Evolutionary conservation across 2,113 vertebrate species (phyloP).

Genomic region (Ochotona princeps): DNA sequence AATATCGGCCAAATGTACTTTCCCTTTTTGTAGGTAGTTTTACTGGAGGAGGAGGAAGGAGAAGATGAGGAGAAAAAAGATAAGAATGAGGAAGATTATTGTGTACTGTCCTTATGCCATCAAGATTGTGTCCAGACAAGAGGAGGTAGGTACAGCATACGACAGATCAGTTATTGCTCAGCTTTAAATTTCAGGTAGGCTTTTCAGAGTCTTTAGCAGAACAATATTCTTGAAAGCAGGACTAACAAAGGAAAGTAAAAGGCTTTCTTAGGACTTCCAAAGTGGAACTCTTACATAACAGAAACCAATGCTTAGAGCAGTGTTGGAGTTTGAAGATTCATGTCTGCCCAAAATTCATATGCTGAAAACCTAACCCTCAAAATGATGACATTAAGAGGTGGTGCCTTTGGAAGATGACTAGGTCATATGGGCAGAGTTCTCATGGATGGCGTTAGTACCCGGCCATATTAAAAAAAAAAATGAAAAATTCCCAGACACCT

Average conservation of each 20-base stretch:
- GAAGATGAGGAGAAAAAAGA: not conserved
- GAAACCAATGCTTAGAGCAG: slow-evolving; percentile 20
- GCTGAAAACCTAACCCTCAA: not conserved
- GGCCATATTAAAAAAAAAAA: not conserved
- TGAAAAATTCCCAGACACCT: not conserved
- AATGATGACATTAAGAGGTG: not conserved
- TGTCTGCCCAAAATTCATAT: not conserved
- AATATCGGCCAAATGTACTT: slow-evolving; percentile 40
- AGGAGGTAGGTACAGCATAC: not conserved
- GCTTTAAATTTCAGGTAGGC: slow-evolving; percentile 5
- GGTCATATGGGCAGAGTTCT: not conserved
- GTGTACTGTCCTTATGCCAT: slow-evolving; percentile 21
- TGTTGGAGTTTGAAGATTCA: not conserved
- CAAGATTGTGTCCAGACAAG: slow-evolving; percentile 14
- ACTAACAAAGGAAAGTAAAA: not conserved
- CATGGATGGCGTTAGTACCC: not conserved
- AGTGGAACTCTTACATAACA: slow-evolving; percentile 3
- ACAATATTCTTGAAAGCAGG: slow-evolving; percentile 27
- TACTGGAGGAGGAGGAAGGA: not conserved
- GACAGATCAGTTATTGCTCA: slow-evolving; percentile 31
- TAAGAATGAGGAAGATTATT: not conserved
- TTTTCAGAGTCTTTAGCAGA: not conserved
- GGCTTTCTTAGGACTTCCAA: not conserved
- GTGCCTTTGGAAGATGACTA: not conserved
- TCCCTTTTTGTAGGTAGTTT: slow-evolving; percentile 39